phyloP scores from a whole-genome alignment of 2,888 invertebrate genomes.

The Papilio elwesi region DNA sequence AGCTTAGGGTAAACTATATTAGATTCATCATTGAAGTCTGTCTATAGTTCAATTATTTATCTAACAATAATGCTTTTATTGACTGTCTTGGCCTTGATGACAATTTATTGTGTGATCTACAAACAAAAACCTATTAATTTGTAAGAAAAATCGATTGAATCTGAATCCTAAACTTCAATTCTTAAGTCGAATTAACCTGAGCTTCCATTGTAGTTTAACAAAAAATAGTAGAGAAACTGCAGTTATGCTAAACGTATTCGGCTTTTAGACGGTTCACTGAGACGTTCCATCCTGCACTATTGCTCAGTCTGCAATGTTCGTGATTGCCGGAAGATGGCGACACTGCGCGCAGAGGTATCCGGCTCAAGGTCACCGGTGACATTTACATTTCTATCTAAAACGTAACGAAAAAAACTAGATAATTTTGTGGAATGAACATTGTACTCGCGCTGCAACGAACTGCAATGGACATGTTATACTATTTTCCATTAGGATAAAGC shows the following conservation, averaged over 20 bases:
- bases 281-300: constrained; percentile 9
- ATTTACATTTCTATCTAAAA: not conserved
- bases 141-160: no score
- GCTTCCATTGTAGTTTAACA: not conserved
- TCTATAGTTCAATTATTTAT: no score
- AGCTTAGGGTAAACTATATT: no score
- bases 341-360: constrained; percentile 6
- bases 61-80: no score
- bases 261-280: not conserved
- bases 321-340: constrained; percentile 23
- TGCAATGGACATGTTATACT: not conserved
- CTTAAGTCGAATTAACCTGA: not conserved
- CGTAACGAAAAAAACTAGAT: not conserved
- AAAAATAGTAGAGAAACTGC: not conserved
- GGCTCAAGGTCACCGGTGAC: constrained; percentile 16
- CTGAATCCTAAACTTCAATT: not conserved
- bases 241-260: not conserved
- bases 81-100: no score
- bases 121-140: no score
- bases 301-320: not conserved
- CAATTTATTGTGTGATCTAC: no score
- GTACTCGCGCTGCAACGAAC: not conserved
- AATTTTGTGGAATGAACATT: not conserved
- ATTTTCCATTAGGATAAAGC: not conserved
- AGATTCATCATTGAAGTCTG: no score